Percentiles rank a stretch among this genome's conserved stretches.
Evolutionary conservation across 2,113 vertebrate species (phyloP).

Genomic region (Ptyas mucosa): DNA sequence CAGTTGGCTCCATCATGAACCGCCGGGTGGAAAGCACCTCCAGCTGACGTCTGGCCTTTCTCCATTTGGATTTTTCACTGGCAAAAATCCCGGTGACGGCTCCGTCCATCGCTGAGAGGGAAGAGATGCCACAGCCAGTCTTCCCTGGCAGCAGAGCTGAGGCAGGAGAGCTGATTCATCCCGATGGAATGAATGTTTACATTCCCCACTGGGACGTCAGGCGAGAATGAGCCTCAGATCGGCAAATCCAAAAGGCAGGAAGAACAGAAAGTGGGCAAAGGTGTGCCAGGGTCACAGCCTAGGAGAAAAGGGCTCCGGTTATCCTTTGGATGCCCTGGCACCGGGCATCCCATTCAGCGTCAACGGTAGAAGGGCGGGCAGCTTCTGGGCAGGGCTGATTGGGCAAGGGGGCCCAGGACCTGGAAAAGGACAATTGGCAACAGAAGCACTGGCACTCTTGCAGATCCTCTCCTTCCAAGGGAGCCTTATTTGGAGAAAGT

Average conservation of each 20-base stretch:
- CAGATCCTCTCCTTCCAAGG: background rate
- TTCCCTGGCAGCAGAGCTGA: background rate
- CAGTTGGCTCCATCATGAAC: background rate
- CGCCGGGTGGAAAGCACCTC: background rate
- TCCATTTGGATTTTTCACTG: background rate
- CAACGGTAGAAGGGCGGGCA: background rate
- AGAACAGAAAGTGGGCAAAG: background rate
- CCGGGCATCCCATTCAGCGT: background rate
- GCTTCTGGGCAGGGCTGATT: background rate
- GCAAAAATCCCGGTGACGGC: background rate
- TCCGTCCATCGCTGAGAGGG: background rate
- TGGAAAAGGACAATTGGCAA: background rate
- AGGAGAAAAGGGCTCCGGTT: background rate
- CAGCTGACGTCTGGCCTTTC: background rate
- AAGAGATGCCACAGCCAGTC: background rate
- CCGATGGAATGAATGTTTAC: conserved; percentile 23
- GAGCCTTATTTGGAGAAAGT: background rate
- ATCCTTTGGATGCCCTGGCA: background rate
- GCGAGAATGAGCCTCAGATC: background rate
- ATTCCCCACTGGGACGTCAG: background rate
- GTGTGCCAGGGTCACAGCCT: fast-evolving
- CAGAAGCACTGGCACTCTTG: background rate
- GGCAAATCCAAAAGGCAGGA: background rate
- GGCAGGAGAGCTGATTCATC: background rate
- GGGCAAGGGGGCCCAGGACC: background rate